Evolutionary conservation across 2,888 invertebrate species (phyloP).

Genomic region (Drosophila mimetica): DNA sequence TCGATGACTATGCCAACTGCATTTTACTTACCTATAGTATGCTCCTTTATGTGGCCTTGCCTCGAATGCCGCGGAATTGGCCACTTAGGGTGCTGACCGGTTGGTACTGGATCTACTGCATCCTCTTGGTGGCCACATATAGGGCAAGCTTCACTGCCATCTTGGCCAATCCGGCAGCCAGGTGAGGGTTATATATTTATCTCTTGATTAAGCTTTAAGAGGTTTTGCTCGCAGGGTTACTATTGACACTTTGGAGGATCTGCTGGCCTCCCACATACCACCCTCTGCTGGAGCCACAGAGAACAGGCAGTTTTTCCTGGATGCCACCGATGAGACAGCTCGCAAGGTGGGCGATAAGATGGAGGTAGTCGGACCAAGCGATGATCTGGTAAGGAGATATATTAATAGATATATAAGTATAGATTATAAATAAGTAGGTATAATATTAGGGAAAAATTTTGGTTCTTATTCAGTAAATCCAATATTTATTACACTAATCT

Average conservation of each 20-base stretch:
- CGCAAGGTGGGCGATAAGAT: constrained; percentile 89
- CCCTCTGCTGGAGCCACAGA: constrained; percentile 91
- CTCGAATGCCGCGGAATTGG: constrained; percentile 91
- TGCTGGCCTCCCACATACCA: constrained; percentile 88
- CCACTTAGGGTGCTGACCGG: constrained; percentile 92
- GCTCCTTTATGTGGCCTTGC: constrained; percentile 91
- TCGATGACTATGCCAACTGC: constrained; percentile 90
- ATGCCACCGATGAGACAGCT: constrained; percentile 88
- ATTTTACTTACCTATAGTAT: constrained; percentile 92
- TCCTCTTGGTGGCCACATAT: constrained; percentile 91
- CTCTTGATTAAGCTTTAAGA: too few species aligned
- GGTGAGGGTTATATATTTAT: constrained; percentile 81
- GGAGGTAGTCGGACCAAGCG: constrained; percentile 87
- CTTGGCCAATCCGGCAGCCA: constrained; percentile 90
- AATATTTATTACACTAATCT: not conserved
- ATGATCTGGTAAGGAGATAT: constrained; percentile 86
- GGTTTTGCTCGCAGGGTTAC: constrained; percentile 87
- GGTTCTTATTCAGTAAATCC: too few species aligned
- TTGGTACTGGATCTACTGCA: constrained; percentile 94
- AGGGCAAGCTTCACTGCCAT: constrained; percentile 94
- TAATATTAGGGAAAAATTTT: too few species aligned
- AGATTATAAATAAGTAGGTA: too few species aligned
- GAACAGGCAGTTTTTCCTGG: constrained; percentile 89
- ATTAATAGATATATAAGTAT: too few species aligned
- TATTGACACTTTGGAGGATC: constrained; percentile 90